Conservation (phyloP, 2,113 vertebrate species). For the Sphyrna mokarran region DNA sequence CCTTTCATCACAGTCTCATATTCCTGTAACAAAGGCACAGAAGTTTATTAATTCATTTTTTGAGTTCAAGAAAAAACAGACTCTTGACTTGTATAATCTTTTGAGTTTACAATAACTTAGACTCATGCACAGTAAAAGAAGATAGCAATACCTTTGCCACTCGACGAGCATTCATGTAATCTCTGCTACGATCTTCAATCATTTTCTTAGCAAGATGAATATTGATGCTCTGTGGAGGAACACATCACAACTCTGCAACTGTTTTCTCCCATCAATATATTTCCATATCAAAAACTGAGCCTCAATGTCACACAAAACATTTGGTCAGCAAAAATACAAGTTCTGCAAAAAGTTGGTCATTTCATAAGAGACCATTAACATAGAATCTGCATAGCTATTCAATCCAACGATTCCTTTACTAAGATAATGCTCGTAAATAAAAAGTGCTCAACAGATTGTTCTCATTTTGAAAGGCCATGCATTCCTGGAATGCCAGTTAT, state of each 20-base stretch:
- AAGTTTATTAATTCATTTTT: neutral
- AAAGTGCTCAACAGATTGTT: neutral
- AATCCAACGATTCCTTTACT: neutral
- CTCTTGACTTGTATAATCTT: neutral
- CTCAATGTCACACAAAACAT: neutral
- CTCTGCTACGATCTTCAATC: slow-evolving; percentile 97
- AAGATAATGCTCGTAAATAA: neutral
- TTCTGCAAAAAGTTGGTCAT: neutral
- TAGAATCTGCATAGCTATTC: neutral
- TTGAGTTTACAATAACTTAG: neutral
- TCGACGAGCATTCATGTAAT: slow-evolving; percentile 97
- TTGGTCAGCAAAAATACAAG: neutral
- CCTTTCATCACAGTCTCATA: slow-evolving; percentile 99
- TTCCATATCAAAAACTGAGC: neutral
- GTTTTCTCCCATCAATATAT: neutral
- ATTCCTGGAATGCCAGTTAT: neutral
- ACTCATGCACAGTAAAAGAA: neutral
- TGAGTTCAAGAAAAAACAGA: neutral
- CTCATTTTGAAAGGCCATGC: neutral
- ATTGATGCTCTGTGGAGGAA: slow-evolving; percentile 78
- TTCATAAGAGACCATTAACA: neutral
- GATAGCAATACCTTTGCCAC: slow-evolving; percentile 79
- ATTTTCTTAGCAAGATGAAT: slow-evolving; percentile 98
- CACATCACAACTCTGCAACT: neutral
- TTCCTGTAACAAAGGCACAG: slow-evolving; percentile 64